Conservation (phyloP, 2,888 invertebrate species). For the Hylaea fasciaria region DNA sequence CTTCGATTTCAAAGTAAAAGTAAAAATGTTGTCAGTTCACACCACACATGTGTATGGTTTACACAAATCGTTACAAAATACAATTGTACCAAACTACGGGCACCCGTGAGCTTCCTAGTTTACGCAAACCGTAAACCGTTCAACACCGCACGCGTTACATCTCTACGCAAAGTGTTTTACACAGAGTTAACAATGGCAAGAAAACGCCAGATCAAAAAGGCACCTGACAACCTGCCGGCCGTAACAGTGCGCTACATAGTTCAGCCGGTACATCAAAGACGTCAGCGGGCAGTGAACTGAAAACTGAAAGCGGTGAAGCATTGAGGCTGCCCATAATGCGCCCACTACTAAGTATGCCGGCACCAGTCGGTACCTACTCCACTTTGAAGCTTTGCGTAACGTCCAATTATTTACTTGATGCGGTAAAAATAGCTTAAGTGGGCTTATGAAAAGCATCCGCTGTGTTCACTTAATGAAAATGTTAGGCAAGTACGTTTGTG, state of each 20-base stretch:
- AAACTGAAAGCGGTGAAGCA: slow-evolving; percentile 58
- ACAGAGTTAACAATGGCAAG: slow-evolving; percentile 45
- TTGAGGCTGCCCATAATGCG: slow-evolving; percentile 47
- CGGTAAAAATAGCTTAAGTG: slow-evolving; percentile 50
- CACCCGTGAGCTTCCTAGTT: slow-evolving; percentile 17
- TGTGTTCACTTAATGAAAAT: slow-evolving; percentile 18
- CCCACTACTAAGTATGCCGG: slow-evolving; percentile 30
- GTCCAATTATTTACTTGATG: slow-evolving; percentile 37
- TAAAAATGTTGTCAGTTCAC: no score
- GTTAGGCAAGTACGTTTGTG: slow-evolving; percentile 5
- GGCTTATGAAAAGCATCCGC: slow-evolving; percentile 30
- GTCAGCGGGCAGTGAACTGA: slow-evolving; percentile 67
- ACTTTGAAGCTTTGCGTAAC: slow-evolving; percentile 50
- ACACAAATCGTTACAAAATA: slow-evolving; percentile 11
- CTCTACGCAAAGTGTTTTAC: slow-evolving; percentile 35
- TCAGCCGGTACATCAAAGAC: slow-evolving; percentile 74
- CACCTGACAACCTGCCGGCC: slow-evolving; percentile 56
- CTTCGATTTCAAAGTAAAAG: no score
- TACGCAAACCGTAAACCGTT: slow-evolving; percentile 28
- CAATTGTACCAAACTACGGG: slow-evolving; percentile 11
- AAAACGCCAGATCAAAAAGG: slow-evolving; percentile 60
- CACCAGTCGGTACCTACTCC: slow-evolving; percentile 45
- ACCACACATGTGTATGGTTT: neutral
- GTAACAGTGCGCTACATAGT: slow-evolving; percentile 66
- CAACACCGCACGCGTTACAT: slow-evolving; percentile 24